These are phyloP conservation scores for Platypus cylindrus DNA, from an alignment of 2,888 invertebrate species.

Conservation along the genomic window DNA sequence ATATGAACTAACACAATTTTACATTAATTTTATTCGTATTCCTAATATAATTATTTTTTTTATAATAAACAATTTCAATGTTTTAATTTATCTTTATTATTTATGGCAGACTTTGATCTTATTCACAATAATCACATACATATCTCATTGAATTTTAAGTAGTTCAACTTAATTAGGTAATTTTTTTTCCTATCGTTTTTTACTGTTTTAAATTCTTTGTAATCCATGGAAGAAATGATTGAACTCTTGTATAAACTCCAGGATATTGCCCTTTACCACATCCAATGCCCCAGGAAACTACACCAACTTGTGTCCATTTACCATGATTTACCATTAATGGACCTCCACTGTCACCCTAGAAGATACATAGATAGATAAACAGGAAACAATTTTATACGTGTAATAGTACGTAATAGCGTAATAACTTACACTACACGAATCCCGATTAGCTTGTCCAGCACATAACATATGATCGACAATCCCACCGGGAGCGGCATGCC, in stretches of 20 bases:
- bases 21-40: too few species aligned
- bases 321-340: constrained; percentile 70
- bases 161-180: too few species aligned
- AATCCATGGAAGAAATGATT: constrained; percentile 76
- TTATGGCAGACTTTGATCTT: too few species aligned
- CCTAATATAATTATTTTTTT: too few species aligned
- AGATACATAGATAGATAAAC: constrained; percentile 10
- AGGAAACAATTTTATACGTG: background rate
- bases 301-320: constrained; percentile 72
- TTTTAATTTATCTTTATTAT: too few species aligned
- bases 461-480: constrained; percentile 81
- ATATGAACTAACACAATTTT: too few species aligned
- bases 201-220: constrained; percentile 61
- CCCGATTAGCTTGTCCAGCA: constrained; percentile 71
- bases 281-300: constrained; percentile 86
- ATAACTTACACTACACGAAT: constrained; percentile 86
- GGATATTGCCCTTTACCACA: constrained; percentile 87
- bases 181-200: too few species aligned
- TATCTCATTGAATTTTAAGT: too few species aligned
- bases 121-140: too few species aligned
- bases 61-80: too few species aligned
- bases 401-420: constrained; percentile 19
- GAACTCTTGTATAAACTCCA: constrained; percentile 78
- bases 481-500: constrained; percentile 76
- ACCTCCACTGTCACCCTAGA: constrained; percentile 79